phyloP scores from a whole-genome alignment of 2,797 vertebrate genomes.

The Liasis olivaceus region DNA sequence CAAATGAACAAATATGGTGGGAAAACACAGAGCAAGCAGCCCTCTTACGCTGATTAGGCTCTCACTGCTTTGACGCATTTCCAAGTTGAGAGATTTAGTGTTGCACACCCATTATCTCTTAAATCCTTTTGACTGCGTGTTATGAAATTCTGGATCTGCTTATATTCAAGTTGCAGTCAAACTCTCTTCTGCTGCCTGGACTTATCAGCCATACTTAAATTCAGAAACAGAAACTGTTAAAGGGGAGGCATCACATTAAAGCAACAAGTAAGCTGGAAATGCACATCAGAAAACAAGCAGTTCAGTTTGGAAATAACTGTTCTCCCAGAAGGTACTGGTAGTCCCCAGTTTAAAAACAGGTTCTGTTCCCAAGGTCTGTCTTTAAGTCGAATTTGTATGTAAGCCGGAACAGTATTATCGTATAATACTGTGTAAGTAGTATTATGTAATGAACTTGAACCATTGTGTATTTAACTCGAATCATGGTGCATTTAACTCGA shows the following conservation, averaged over 20 bases:
- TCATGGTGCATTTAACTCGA: too few species aligned
- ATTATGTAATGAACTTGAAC: too few species aligned
- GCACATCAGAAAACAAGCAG: neutral
- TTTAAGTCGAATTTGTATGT: too few species aligned
- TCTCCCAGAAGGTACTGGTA: neutral
- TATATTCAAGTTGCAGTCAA: conserved; percentile 16
- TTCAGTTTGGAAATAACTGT: neutral
- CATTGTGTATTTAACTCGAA: too few species aligned
- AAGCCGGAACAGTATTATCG: too few species aligned
- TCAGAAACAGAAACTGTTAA: conserved; percentile 25
- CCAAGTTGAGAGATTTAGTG: conserved; percentile 16
- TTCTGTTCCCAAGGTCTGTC: too few species aligned
- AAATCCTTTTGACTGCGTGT: conserved; percentile 33
- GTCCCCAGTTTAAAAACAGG: too few species aligned
- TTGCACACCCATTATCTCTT: conserved; percentile 20
- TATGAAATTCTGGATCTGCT: conserved; percentile 30
- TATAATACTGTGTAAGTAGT: too few species aligned
- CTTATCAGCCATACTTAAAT: conserved; percentile 19
- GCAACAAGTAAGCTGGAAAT: neutral
- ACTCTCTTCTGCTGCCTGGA: neutral
- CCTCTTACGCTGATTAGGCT: neutral
- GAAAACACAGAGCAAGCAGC: neutral
- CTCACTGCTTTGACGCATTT: conserved; percentile 14
- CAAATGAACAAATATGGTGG: conserved; percentile 32
- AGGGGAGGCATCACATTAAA: conserved; percentile 6